These are phyloP conservation scores for Cheilosia grossa DNA, from an alignment of 2,888 invertebrate species.

Conservation along the genomic window DNA sequence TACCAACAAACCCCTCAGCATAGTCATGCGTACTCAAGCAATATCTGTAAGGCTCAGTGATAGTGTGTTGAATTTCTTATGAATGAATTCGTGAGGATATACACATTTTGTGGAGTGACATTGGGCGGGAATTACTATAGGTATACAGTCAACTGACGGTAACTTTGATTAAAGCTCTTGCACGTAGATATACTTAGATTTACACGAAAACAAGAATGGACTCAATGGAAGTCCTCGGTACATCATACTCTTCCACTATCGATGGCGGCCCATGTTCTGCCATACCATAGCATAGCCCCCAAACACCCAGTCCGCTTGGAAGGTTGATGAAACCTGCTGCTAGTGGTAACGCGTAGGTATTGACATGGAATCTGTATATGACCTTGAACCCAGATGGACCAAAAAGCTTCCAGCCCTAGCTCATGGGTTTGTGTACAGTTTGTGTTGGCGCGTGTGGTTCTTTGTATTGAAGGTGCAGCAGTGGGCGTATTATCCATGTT, in stretches of 20 bases:
- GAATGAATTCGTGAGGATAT: conserved; percentile 63
- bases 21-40: conserved; percentile 18
- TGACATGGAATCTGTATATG: conserved; percentile 56
- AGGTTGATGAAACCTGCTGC: background rate
- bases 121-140: background rate
- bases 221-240: conserved; percentile 32
- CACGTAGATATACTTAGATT: conserved; percentile 7
- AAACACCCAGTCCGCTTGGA: conserved; percentile 21
- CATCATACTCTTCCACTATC: conserved; percentile 34
- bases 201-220: conserved; percentile 31
- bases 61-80: conserved; percentile 67
- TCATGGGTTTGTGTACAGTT: background rate
- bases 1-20: too few species aligned
- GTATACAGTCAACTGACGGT: conserved; percentile 13
- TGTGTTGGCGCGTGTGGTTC: background rate
- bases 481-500: background rate
- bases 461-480: background rate
- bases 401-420: conserved; percentile 44
- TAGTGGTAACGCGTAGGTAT: conserved; percentile 42
- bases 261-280: conserved; percentile 59
- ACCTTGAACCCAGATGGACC: conserved; percentile 70
- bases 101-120: background rate
- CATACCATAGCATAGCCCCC: conserved; percentile 19
- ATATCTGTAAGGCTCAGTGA: conserved; percentile 26
- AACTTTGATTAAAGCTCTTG: conserved; percentile 60